phyloP scores from a whole-genome alignment of 1,140 invertebrate genomes.

The Trinorchestia longiramus region DNA sequence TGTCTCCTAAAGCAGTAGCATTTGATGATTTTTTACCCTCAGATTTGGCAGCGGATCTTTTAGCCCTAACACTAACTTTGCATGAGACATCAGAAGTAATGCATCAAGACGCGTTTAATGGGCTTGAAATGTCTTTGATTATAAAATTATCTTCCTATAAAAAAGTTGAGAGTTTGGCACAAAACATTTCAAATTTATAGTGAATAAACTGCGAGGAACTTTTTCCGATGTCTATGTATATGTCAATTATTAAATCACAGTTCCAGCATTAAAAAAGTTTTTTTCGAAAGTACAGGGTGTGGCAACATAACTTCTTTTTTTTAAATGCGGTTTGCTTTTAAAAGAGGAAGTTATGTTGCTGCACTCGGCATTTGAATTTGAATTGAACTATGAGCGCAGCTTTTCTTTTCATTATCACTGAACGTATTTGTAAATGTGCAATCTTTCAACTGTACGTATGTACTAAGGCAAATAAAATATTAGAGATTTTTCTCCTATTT shows the following conservation, averaged over 20 bases:
- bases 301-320: too few relatives aligned
- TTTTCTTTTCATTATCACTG: conserved; percentile 9
- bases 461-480: conserved; percentile 26
- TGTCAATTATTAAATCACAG: not conserved
- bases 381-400: not conserved
- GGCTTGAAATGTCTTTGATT: not conserved
- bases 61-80: not conserved
- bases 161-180: not conserved
- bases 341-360: too few relatives aligned
- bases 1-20: not conserved
- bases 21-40: not conserved
- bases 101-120: not conserved
- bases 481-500: conserved; percentile 24
- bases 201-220: not conserved
- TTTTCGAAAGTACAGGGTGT: too few relatives aligned
- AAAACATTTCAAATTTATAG: not conserved
- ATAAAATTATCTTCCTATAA: not conserved
- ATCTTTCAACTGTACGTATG: conserved; percentile 49
- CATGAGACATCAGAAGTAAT: not conserved
- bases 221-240: not conserved
- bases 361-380: too few relatives aligned
- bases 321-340: too few relatives aligned
- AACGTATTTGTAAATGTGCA: conserved; percentile 53
- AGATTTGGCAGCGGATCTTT: not conserved
- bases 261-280: not conserved